A percentile compares a stretch with the other conserved stretches of the same genome.
These are phyloP conservation scores for Calidris pygmaea DNA, from an alignment of 2,113 vertebrate species.

Conservation along the genomic window DNA sequence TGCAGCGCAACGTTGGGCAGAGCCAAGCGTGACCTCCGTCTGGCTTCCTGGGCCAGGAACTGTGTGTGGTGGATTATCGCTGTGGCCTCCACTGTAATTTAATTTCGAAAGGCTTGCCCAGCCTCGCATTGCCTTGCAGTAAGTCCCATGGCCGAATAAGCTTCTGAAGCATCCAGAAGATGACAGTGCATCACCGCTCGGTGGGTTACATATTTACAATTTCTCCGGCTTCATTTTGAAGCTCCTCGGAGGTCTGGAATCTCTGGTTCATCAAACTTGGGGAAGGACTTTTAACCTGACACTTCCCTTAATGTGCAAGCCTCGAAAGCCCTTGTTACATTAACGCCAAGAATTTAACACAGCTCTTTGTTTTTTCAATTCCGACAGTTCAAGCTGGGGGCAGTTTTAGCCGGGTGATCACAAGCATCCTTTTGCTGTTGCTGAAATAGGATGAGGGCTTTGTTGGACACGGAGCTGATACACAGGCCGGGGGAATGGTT, in stretches of 20 bases:
- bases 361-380: background rate
- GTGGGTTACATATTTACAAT: background rate
- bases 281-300: background rate
- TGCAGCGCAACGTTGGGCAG: accelerated
- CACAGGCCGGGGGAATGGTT: accelerated
- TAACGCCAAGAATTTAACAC: background rate
- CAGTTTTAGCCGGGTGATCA: background rate
- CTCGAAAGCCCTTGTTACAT: background rate
- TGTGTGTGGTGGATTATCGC: background rate
- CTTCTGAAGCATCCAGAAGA: background rate
- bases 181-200: background rate
- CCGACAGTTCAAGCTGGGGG: background rate
- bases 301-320: background rate
- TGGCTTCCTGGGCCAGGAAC: background rate
- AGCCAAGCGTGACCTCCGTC: accelerated
- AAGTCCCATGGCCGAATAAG: background rate
- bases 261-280: background rate
- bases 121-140: background rate
- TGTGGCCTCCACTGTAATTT: background rate
- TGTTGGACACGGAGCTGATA: background rate
- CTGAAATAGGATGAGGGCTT: background rate
- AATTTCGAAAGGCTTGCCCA: background rate
- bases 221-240: background rate
- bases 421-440: background rate
- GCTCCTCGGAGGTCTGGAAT: background rate